Base-by-base conservation (phyloP, 2,888 invertebrate genomes). In the Tuberolachnus salignus region DNA sequence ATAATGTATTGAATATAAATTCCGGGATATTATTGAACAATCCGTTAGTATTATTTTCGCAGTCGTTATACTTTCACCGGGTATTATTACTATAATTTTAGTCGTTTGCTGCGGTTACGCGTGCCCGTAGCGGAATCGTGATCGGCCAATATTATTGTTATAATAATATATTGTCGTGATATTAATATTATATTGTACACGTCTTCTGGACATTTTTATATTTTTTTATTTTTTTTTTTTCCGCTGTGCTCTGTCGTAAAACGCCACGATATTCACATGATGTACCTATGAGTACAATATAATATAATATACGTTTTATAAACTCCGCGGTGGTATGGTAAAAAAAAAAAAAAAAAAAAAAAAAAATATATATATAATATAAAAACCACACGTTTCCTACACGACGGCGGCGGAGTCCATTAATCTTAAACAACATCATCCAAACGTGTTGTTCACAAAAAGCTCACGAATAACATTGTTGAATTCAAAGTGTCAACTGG, bases 101-200 rank as follows among this genome's bases (percentile, higher is more conserved):
- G 49, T 49, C 34, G 34, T 67, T 53, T 66, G 19, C 57, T 61
- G 34, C 34, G 10, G 53, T 74, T 64, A 66, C 55, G 66, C 66
- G 66, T 53, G 75, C 57, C 57, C 6, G 6, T 78, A 78, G 67
- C 67, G 67, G 75, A 78, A 67, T 78, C 75, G 75, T 78, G 75
- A 78, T 78, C 75, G 67, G 67, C 66, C 67, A 67, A 67, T 67
- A 61, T 19, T 66, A 61, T 67, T 59, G 57, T 67, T 59, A 75
- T 78, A 59, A 49, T 75, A 59, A 34, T 34, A 67, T 13, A 46
- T n/a, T 46, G 74, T 74, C 53, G 74, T 74, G 74, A 66, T 23
- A 23, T 42, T n/a, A 49, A 2, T 26, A 16, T 71, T 34, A 3
- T 59, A 59, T 6, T 59, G 3, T 26, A 14, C 26, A 59, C 13